phyloP scores from a whole-genome alignment of 2,113 vertebrate species.

The Phasianus colchicus region DNA sequence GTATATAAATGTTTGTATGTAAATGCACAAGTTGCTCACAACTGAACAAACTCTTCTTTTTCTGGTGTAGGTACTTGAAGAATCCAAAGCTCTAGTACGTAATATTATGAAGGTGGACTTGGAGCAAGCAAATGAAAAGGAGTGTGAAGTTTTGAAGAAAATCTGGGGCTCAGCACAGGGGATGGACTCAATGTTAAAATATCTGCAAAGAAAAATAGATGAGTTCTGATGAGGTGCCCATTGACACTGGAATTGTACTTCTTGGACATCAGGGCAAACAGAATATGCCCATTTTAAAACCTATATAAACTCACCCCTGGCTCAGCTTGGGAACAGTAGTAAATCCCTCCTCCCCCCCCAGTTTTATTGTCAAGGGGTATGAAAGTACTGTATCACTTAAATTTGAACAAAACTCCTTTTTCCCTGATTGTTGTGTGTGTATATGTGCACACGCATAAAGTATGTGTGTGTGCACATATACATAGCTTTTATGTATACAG shows the following conservation, averaged over 20 bases:
- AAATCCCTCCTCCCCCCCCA: background rate
- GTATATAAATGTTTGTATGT: background rate
- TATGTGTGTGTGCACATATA: conserved; percentile 29
- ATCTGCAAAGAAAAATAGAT: conserved; percentile 92
- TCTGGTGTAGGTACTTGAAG: conserved; percentile 87
- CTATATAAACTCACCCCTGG: conserved; percentile 32
- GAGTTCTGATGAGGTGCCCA: conserved; percentile 82
- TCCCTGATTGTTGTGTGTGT: conserved; percentile 53
- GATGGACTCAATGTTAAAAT: conserved; percentile 94
- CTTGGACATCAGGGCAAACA: conserved; percentile 50
- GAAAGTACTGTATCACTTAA: conserved; percentile 82
- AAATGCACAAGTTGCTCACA: fast-evolving
- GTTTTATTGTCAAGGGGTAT: conserved; percentile 74
- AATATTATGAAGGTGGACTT: conserved; percentile 88
- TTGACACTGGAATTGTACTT: conserved; percentile 69
- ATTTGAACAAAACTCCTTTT: conserved; percentile 79
- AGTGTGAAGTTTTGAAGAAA: conserved; percentile 93
- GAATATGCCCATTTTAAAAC: conserved; percentile 29
- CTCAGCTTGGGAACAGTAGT: conserved; percentile 66
- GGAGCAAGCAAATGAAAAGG: conserved; percentile 94
- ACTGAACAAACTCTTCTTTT: background rate
- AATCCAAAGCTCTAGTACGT: conserved; percentile 95
- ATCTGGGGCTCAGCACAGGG: conserved; percentile 97
- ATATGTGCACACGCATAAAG: background rate
- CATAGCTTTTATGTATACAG: background rate